phyloP scores from a whole-genome alignment of 2,797 vertebrate genomes.

The Trematomus bernacchii region DNA sequence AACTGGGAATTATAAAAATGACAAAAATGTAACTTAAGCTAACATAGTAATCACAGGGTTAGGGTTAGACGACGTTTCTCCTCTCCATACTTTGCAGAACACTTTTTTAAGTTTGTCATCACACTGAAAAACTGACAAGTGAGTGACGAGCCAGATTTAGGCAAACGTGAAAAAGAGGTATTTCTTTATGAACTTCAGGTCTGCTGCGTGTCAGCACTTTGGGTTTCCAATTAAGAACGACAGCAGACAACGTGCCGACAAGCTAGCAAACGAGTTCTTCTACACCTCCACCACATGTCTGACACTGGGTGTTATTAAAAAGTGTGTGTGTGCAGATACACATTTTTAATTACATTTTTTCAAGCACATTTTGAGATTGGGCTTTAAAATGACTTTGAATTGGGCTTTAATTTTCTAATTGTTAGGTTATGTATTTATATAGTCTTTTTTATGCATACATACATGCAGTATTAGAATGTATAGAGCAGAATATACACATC shows the following conservation, averaged over 20 bases:
- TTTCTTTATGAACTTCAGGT: conserved; percentile 23
- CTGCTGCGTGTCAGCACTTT: conserved; percentile 25
- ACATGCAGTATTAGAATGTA: conserved; percentile 38
- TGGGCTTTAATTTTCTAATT: neutral
- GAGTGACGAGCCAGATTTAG: neutral
- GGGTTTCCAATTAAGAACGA: conserved; percentile 47
- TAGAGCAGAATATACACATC: conserved; percentile 38
- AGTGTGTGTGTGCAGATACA: neutral
- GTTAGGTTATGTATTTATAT: conserved; percentile 20
- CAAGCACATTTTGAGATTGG: conserved; percentile 2
- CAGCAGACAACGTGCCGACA: conserved; percentile 20
- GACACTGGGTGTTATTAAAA: neutral
- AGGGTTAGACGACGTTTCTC: too few species aligned
- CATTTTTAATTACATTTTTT: neutral
- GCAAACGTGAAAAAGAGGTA: conserved; percentile 11
- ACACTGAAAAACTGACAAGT: too few species aligned
- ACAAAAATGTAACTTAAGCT: too few species aligned
- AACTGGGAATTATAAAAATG: too few species aligned
- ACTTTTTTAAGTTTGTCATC: too few species aligned
- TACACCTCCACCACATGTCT: conserved; percentile 2
- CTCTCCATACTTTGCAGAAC: too few species aligned
- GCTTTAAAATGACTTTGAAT: conserved; percentile 6
- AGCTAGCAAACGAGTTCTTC: conserved; percentile 15
- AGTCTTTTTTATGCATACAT: conserved; percentile 6
- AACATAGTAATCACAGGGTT: too few species aligned